Base-by-base conservation (phyloP, 2,888 invertebrate species). In the Aphodius sticticus region DNA sequence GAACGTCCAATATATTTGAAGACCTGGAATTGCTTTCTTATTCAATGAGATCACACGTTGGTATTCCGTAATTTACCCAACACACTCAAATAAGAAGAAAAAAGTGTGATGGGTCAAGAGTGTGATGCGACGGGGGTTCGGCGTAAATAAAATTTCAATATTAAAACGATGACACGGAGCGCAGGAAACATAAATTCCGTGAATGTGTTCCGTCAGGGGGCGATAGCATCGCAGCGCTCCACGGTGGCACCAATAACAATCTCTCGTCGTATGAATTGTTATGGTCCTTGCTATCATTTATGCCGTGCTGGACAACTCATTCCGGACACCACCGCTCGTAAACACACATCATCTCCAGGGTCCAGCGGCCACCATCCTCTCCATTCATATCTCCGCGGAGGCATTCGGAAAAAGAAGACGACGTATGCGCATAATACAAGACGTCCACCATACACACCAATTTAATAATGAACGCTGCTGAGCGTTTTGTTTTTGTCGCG, bases 71-170 rank as follows among this genome's bases (percentile, higher is more conserved):
- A 53, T 9, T 53, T 53, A 53, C 53, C 9, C 7, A 53, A 53
- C 53, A 12, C 53, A 53, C 1, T 53, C 9, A 53, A 53, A 53
- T 12, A 12, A 53, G 53, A 53, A 53, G 12, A 5, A 12, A 26
- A 26, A 26, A 26, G 26, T 3, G 26, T 3, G 53, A 53, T 9
- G 53, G 53, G 53, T 53, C 53, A 53, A 53, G 53, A 53, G 53
- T 53, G 12, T 53, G 53, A 53, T 53, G 53, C 53, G 53, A 53
- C 53, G 53, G 53, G 53, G 53, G 53, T 53, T 53, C 53, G 74
- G 74, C 74, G 74, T 74, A 74, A 74, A 74, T 74, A 74, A 74
- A 74, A 74, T 74, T 74, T 74, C 74, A 74, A 74, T 74, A 74
- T 74, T 74, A 74, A 74, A 74, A 74, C 74, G 74, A 74, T 74